Evolutionary conservation across 1,140 invertebrate genomes (phyloP), one percentile per base, ranked within the genome.

Genomic region (Papilio polytes): DNA sequence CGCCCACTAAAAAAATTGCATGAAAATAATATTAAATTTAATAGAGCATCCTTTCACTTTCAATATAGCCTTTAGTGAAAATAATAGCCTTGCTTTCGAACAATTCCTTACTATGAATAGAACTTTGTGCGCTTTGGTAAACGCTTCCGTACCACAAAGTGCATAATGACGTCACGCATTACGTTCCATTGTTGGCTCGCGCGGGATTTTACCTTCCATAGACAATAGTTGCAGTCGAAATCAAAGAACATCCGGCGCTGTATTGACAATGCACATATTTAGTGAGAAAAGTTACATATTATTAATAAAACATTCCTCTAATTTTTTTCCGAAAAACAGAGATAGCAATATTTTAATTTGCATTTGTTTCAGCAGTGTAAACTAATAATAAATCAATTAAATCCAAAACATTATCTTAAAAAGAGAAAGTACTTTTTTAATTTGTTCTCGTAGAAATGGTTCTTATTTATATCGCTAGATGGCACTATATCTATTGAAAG

Each of bases 151-250:
- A 70, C 63, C 63, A 7, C 63, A 70, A 70, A 70, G 63, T 70
- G 63, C 63, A 70, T 70, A 70, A 70, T 31, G 63, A 70, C 63
- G 63, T 70, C 63, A 70, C 63, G 63, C 63, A 70, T 70, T 70
- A 70, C 63, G 63, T 70, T 36, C 63, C 26, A 70, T 70, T 70
- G 63, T 70, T 70, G 26, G 26, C 20, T 70, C 26, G 63, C 59
- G 10, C 63, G 63, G 63, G 63, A 70, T 70, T 70, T 70, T 70
- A 70, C 63, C 22, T 70, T 70, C 63, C 63, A 70, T 70, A 70
- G 63, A 70, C 63, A 70, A 70, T 70, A 31, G 63, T 31, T 31
- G 63, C 63, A 70, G 12, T 70, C 26, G 12, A 31, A 70, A 70
- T 36, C 63, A 70, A 31, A 36, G 63, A 70, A 70, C 63, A 70